A percentile compares a stretch with the other conserved stretches of the same genome.
Conservation (phyloP, 2,113 vertebrate genomes). For the Empidonax traillii region DNA sequence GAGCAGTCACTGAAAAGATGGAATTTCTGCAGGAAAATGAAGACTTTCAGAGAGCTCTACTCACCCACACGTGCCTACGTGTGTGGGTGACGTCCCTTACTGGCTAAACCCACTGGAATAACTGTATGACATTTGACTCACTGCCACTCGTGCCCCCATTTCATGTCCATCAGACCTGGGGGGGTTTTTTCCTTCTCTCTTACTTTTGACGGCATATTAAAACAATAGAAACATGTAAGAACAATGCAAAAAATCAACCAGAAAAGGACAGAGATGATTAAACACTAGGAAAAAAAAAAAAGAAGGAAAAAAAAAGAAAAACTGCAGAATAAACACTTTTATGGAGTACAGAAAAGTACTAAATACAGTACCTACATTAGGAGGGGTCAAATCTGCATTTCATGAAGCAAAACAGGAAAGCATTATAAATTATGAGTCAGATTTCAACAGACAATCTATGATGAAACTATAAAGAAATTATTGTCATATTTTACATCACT, state of each 20-base stretch:
- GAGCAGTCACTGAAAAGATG: background rate
- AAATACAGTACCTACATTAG: constrained; percentile 90
- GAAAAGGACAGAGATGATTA: constrained; percentile 35
- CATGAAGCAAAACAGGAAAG: constrained; percentile 81
- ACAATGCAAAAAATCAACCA: constrained; percentile 64
- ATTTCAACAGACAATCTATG: constrained; percentile 62
- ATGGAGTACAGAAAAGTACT: constrained; percentile 75
- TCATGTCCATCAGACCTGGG: background rate
- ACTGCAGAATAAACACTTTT: constrained; percentile 58
- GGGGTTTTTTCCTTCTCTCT: background rate
- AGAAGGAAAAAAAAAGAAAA: background rate
- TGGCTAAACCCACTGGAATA: background rate
- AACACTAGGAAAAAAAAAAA: background rate
- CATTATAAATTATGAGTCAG: constrained; percentile 74
- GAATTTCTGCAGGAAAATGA: background rate
- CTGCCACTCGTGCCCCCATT: background rate
- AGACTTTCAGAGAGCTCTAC: background rate
- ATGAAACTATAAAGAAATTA: constrained; percentile 59
- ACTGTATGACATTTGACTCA: background rate
- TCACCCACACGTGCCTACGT: background rate
- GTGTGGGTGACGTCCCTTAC: background rate
- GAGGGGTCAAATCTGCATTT: constrained; percentile 86
- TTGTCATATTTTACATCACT: constrained; percentile 17
- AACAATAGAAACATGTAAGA: constrained; percentile 61
- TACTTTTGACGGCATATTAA: constrained; percentile 72